Evolutionary conservation across 2,113 vertebrate genomes (phyloP), one percentile per base, ranked within the genome.

Genomic region (Rostratula benghalensis): DNA sequence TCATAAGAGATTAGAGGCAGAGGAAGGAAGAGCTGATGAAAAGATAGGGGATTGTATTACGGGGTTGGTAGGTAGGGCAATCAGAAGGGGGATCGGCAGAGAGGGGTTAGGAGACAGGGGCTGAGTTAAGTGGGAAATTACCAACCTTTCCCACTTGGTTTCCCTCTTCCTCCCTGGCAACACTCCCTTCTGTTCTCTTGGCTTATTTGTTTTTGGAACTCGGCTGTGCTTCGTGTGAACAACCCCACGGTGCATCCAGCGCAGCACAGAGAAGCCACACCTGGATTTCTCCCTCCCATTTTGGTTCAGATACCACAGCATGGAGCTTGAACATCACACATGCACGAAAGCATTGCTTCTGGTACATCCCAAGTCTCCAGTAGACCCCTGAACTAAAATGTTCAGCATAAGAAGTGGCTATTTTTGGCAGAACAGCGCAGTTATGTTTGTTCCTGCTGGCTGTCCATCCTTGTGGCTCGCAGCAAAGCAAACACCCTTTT

Each of bases 1-100:
- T 64, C 17, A 0, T 3, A 2, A 33, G 41, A 69, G 87, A 50
- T 95, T 37, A 7, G 63, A 35, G 45, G 28, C 51, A n/a, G 83
- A 81, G 85, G 85, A 54, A 86, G 83, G 84, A 91, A 69, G 76
- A 20, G 76, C 57, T 70, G 71, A 50, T 81, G 76, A 61, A 84
- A 51, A 68, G 90, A 35, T 3, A 11, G 13, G 57, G 0, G 41
- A 51, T 43, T 30, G 25, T 33, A 35, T 73, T 48, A 28, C 2
- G 0, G 14, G 50, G 73, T 57, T 67, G 50, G 83, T 43, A n/a
- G 64, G 51, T 56, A 28, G 23, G 31, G 57, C 7, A 60, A 48
- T 78, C 4, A 2, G 51, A 68, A 28, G 1, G 10, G 70, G 59
- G 20, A 71, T 75, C 3, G 3, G 13, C 1, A 1, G 43, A 43